Conservation (phyloP, 2,797 vertebrate genomes). For the Clarias laeviceps region DNA sequence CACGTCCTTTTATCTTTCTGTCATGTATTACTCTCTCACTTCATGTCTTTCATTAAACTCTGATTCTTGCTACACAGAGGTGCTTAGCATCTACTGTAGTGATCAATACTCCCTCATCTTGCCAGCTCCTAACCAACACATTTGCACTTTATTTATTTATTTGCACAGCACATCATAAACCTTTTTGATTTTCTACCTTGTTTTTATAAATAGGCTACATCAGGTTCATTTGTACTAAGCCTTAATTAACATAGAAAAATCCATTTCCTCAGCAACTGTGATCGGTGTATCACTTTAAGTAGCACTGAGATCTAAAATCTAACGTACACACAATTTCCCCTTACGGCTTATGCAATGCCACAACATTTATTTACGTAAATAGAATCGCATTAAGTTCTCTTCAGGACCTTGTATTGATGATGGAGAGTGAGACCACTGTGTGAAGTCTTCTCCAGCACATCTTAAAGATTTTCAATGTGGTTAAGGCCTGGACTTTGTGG, state of each 20-base stretch:
- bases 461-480: too few species aligned
- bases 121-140: not conserved
- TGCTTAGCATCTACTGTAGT: conserved; percentile 31
- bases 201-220: not conserved
- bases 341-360: not conserved
- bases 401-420: too few species aligned
- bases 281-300: not conserved
- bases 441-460: too few species aligned
- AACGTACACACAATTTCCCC: not conserved
- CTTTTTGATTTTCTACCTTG: not conserved
- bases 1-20: conserved; percentile 12
- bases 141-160: not conserved
- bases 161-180: not conserved
- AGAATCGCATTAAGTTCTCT: too few species aligned
- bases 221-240: not conserved
- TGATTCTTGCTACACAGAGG: conserved; percentile 18
- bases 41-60: conserved; percentile 1
- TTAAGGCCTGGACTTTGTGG: too few species aligned
- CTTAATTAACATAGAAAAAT: not conserved
- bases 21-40: conserved; percentile 8
- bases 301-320: not conserved
- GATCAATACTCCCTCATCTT: conserved; percentile 45
- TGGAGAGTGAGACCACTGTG: too few species aligned
- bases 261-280: not conserved
- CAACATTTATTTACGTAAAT: too few species aligned